These are phyloP conservation scores for Paraescarpia echinospica DNA, from an alignment of 1,140 invertebrate genomes.

Conservation along the genomic window DNA sequence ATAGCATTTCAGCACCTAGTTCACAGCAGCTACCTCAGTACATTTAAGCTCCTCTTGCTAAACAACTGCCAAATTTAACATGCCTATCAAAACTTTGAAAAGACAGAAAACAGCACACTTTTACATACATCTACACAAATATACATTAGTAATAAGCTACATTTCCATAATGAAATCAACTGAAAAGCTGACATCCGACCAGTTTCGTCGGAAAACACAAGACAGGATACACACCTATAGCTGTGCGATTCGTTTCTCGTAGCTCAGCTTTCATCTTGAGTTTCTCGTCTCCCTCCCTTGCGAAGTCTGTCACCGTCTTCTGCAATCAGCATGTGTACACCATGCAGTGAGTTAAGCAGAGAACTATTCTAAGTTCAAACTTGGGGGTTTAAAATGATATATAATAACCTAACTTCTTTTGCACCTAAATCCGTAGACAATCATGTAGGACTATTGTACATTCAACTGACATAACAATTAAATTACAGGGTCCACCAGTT, in stretches of 20 bases:
- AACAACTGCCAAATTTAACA: too few species aligned
- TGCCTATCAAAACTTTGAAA: too few species aligned
- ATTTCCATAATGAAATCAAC: background rate
- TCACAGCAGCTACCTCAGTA: too few species aligned
- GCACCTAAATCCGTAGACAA: too few species aligned
- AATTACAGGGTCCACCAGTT: too few species aligned
- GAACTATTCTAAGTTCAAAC: background rate
- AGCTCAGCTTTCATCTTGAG: constrained; percentile 70
- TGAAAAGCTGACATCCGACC: background rate
- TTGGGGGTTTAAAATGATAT: too few species aligned
- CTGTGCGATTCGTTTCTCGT: constrained; percentile 70
- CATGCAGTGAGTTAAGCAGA: background rate
- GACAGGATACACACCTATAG: constrained; percentile 48
- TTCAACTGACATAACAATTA: background rate
- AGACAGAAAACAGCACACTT: too few species aligned
- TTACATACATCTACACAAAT: background rate
- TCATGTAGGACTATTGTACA: background rate
- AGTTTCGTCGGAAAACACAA: background rate
- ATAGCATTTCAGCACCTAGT: too few species aligned
- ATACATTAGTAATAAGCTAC: background rate
- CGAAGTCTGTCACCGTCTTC: constrained; percentile 57
- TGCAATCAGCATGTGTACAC: constrained; percentile 22
- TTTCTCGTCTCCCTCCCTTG: constrained; percentile 66
- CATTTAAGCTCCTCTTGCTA: too few species aligned
- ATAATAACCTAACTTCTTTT: too few species aligned